Conservation (phyloP, 2,888 invertebrate species). For the Clostera curtula region DNA sequence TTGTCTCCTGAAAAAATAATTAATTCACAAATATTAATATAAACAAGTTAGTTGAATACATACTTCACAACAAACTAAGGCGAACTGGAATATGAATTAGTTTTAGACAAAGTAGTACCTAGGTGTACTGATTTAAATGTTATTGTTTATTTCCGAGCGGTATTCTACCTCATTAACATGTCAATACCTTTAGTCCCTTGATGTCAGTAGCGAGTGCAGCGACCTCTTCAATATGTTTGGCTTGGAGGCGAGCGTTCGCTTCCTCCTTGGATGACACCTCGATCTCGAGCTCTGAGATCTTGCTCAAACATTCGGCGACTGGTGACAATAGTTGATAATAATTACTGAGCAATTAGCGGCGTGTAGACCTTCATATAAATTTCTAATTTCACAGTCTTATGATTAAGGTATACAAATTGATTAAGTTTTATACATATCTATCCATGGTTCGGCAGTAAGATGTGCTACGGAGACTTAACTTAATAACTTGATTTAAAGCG, state of each 20-base stretch:
- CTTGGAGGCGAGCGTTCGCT: constrained; percentile 63
- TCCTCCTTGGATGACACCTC: constrained; percentile 72
- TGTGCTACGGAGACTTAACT: too few relatives aligned
- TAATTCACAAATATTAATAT: not conserved
- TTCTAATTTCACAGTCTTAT: too few relatives aligned
- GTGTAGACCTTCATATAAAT: too few relatives aligned
- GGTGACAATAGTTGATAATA: constrained; percentile 22
- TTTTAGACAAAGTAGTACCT: constrained; percentile 5
- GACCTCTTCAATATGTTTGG: constrained; percentile 60
- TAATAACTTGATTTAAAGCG: too few relatives aligned
- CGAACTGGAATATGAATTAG: too few relatives aligned
- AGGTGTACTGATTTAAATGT: not conserved
- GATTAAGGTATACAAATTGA: too few relatives aligned
- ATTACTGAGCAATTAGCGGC: too few relatives aligned
- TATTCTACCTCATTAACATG: constrained; percentile 7
- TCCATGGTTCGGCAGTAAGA: too few relatives aligned
- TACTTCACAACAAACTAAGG: too few relatives aligned
- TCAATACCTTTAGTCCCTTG: constrained; percentile 60
- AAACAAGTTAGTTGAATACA: too few relatives aligned
- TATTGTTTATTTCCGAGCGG: constrained; percentile 2
- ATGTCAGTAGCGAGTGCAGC: constrained; percentile 57
- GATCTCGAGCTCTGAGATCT: constrained; percentile 73
- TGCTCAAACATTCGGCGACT: constrained; percentile 76
- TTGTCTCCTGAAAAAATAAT: constrained; percentile 48
- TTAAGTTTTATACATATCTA: too few relatives aligned